phyloP scores from a whole-genome alignment of 2,113 vertebrate genomes.

The Thamnaconus septentrionalis region DNA sequence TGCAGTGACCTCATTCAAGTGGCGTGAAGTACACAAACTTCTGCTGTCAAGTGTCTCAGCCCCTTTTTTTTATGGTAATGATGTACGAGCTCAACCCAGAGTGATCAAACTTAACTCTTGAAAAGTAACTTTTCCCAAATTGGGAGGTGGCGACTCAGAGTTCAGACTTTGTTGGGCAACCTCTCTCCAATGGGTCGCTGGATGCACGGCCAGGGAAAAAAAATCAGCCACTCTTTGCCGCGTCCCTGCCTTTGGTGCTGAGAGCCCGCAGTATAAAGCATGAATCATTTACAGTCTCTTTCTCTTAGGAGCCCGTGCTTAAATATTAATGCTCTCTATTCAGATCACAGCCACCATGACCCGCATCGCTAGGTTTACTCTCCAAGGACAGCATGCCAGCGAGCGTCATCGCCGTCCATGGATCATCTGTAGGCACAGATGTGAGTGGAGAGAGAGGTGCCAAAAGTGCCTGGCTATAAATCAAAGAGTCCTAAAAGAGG shows the following conservation, averaged over 20 bases:
- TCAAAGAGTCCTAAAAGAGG: constrained; percentile 25
- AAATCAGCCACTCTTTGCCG: constrained; percentile 57
- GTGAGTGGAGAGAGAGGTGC: constrained; percentile 29
- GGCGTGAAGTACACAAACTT: too few relatives aligned
- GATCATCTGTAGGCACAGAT: constrained; percentile 43
- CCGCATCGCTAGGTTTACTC: constrained; percentile 63
- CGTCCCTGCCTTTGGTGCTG: constrained; percentile 50
- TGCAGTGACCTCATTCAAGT: too few relatives aligned
- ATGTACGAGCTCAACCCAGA: too few relatives aligned
- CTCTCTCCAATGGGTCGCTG: constrained; percentile 34
- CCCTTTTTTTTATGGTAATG: too few relatives aligned
- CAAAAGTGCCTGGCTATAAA: constrained; percentile 26
- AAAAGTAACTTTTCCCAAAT: too few relatives aligned
- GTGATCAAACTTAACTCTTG: too few relatives aligned
- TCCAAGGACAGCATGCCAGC: constrained; percentile 56
- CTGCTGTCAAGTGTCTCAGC: too few relatives aligned
- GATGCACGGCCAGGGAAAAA: constrained; percentile 34
- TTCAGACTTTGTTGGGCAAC: too few relatives aligned
- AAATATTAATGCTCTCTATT: constrained; percentile 75
- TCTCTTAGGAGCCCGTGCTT: constrained; percentile 69
- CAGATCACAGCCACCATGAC: constrained; percentile 75
- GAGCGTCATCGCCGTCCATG: constrained; percentile 11
- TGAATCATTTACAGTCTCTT: constrained; percentile 73
- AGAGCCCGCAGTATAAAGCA: constrained; percentile 62
- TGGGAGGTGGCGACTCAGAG: too few relatives aligned